Conservation (phyloP, 2,888 invertebrate species). For the Melikaiella ostensackeni region DNA sequence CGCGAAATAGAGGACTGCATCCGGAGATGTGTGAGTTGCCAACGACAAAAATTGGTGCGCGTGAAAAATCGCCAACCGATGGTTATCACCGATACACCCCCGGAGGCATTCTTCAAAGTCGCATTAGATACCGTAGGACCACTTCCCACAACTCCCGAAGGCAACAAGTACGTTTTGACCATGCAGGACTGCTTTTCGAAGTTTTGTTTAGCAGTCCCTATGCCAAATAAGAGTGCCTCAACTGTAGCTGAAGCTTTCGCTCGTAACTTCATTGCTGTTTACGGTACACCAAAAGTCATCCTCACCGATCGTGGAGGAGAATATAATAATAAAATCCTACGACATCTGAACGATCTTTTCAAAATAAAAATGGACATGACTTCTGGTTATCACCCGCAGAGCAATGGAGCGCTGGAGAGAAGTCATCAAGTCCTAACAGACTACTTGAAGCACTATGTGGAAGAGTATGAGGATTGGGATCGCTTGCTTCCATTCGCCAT, state of each 20-base stretch:
- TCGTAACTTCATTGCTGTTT: not conserved
- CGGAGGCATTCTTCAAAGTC: not conserved
- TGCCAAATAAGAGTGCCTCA: not conserved
- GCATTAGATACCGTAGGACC: not conserved
- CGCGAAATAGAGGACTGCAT: not conserved
- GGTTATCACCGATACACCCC: not conserved
- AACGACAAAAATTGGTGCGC: not conserved
- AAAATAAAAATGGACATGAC: not conserved
- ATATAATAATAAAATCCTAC: not conserved
- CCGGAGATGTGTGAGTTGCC: not conserved
- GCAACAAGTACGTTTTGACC: not conserved
- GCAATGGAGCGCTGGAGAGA: not conserved
- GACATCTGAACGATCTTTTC: not conserved
- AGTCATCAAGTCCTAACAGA: no score
- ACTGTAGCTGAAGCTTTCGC: not conserved
- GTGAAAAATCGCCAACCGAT: not conserved
- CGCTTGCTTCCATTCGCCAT: not conserved
- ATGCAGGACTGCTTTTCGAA: not conserved
- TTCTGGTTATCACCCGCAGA: not conserved
- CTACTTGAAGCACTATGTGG: no score
- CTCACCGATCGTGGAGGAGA: not conserved
- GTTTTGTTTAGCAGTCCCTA: not conserved
- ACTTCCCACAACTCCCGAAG: not conserved
- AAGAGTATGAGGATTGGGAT: no score
- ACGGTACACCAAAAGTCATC: not conserved